Evolutionary conservation across 2,797 vertebrate species (phyloP).

Genomic region (Cryptoblepharus egeriae): DNA sequence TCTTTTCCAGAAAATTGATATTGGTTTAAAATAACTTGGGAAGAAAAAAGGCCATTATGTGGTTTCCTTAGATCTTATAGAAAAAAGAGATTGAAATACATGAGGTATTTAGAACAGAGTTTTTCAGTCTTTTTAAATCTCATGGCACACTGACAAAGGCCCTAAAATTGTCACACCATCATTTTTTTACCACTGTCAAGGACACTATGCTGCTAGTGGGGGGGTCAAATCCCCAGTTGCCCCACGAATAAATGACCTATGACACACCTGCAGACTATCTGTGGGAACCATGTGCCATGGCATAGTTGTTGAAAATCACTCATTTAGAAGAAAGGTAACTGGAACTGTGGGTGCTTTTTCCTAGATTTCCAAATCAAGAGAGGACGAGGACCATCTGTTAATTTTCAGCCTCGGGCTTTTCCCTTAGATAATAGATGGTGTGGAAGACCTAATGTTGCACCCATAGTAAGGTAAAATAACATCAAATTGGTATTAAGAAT

Average conservation of each 20-base stretch:
- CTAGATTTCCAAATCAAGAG: not conserved
- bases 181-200: too few species aligned
- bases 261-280: too few species aligned
- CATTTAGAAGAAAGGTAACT: not conserved
- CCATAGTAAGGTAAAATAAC: not conserved
- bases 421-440: not conserved
- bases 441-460: not conserved
- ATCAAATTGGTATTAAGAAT: not conserved
- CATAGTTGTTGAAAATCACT: too few species aligned
- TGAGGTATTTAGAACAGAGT: accelerated
- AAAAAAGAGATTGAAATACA: accelerated
- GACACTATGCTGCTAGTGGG: too few species aligned
- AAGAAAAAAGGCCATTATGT: too few species aligned
- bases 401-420: not conserved
- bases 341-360: accelerated
- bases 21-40: constrained; percentile 16
- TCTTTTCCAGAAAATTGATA: constrained; percentile 9
- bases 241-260: too few species aligned
- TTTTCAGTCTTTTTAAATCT: too few species aligned
- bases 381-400: not conserved
- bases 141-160: too few species aligned
- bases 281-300: too few species aligned
- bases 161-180: too few species aligned
- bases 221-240: too few species aligned
- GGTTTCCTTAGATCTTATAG: too few species aligned